Evolutionary conservation across 2,113 vertebrate species (phyloP).

Genomic region (Strix uralensis): DNA sequence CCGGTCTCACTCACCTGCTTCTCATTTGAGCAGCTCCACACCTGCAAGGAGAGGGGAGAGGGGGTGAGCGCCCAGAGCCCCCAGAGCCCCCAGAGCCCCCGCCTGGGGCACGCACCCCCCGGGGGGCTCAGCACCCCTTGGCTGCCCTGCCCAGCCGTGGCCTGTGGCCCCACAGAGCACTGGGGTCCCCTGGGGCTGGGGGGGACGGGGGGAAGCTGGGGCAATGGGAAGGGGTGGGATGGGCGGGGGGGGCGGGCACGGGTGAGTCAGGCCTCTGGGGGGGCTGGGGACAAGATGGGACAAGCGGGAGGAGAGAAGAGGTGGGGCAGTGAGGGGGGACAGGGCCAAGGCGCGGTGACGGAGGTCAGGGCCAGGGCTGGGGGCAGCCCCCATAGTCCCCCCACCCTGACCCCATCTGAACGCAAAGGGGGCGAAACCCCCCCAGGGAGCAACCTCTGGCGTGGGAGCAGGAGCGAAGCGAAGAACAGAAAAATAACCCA

Average conservation of each 20-base stretch:
- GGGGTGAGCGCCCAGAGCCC: neutral
- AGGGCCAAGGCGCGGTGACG: rapidly evolving
- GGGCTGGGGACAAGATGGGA: neutral
- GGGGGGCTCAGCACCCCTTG: neutral
- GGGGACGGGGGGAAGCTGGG: neutral
- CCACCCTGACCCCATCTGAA: neutral
- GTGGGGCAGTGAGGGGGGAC: neutral
- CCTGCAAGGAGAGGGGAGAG: constrained; percentile 48
- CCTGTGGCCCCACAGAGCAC: rapidly evolving
- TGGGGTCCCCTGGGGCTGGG: neutral
- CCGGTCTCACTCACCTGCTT: constrained; percentile 15
- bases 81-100: neutral
- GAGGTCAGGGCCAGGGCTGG: neutral
- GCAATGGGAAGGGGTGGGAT: neutral
- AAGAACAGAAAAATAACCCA: neutral
- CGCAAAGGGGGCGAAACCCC: neutral
- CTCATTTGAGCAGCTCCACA: constrained; percentile 48
- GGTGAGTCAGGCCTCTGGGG: neutral
- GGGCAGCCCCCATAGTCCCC: neutral
- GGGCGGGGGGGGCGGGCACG: neutral
- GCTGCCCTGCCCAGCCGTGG: neutral
- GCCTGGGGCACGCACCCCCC: rapidly evolving
- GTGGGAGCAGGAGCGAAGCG: neutral
- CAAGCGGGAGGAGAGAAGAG: neutral
- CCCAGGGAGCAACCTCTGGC: neutral